Conservation (phyloP, 2,797 vertebrate species). For the Oreortyx pictus region DNA sequence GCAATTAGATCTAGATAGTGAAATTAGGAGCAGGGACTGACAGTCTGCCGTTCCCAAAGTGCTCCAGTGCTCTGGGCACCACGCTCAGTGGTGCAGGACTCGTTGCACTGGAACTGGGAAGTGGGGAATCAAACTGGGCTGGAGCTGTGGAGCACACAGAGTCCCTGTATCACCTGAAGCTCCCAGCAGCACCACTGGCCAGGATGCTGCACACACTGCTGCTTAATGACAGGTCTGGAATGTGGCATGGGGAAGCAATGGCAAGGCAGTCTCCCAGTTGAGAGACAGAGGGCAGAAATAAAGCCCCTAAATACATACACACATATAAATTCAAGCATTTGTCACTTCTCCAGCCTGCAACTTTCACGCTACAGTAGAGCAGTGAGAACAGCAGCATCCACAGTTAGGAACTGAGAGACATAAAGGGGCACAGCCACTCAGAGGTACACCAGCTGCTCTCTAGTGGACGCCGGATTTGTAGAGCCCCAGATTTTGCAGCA, state of each 20-base stretch:
- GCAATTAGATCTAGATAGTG: not conserved
- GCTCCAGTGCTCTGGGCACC: not conserved
- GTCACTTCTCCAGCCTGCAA: not conserved
- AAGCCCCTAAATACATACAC: not conserved
- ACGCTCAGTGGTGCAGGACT: fast-evolving
- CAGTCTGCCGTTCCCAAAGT: not conserved
- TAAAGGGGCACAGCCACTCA: not conserved
- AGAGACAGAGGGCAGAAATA: not conserved
- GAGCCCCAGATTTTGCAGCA: not conserved
- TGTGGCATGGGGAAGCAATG: not conserved
- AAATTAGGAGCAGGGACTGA: not conserved
- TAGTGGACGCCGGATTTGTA: not conserved
- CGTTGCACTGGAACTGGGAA: not conserved
- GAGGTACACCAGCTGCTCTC: not conserved
- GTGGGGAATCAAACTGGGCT: not conserved
- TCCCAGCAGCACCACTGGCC: not conserved
- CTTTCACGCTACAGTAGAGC: not conserved
- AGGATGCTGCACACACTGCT: not conserved
- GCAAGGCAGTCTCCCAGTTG: not conserved
- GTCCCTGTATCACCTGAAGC: not conserved
- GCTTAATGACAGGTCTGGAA: not conserved
- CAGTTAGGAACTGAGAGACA: not conserved
- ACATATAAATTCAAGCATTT: fast-evolving
- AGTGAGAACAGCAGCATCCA: not conserved
- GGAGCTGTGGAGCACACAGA: not conserved